Conservation (phyloP, 2,797 vertebrate species). For the Neosilurus mollespiculum region DNA sequence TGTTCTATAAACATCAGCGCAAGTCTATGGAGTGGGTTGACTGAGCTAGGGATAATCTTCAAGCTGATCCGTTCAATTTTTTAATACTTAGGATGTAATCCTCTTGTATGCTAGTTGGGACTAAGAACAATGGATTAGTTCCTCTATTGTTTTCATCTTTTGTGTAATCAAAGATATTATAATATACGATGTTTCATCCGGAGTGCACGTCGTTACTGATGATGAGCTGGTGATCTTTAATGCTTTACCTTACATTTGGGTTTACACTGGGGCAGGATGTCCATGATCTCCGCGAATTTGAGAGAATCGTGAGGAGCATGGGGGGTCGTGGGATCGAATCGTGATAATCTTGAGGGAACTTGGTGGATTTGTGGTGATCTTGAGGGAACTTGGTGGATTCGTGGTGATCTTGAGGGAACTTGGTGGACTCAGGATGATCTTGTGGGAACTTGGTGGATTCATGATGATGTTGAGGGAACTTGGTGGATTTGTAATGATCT, state of each 20-base stretch:
- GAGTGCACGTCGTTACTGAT: neutral
- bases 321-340: too few relatives aligned
- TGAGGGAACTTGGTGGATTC: too few relatives aligned
- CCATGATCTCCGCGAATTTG: too few relatives aligned
- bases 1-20: constrained; percentile 59
- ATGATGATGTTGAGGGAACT: too few relatives aligned
- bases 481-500: too few relatives aligned
- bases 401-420: too few relatives aligned
- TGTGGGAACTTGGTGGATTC: too few relatives aligned
- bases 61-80: constrained; percentile 64
- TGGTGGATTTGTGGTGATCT: too few relatives aligned
- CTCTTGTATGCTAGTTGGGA: constrained; percentile 66
- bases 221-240: neutral
- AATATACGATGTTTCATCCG: neutral
- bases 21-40: constrained; percentile 66
- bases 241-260: neutral
- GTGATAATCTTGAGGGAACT: too few relatives aligned
- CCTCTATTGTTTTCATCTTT: constrained; percentile 46
- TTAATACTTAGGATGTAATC: constrained; percentile 69
- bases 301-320: too few relatives aligned
- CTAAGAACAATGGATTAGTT: constrained; percentile 58
- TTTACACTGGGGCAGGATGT: too few relatives aligned
- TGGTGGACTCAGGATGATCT: too few relatives aligned
- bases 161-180: neutral
- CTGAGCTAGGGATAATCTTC: constrained; percentile 72